Evolutionary conservation across 2,888 invertebrate genomes (phyloP).

Genomic region (Torymus tubicola): DNA sequence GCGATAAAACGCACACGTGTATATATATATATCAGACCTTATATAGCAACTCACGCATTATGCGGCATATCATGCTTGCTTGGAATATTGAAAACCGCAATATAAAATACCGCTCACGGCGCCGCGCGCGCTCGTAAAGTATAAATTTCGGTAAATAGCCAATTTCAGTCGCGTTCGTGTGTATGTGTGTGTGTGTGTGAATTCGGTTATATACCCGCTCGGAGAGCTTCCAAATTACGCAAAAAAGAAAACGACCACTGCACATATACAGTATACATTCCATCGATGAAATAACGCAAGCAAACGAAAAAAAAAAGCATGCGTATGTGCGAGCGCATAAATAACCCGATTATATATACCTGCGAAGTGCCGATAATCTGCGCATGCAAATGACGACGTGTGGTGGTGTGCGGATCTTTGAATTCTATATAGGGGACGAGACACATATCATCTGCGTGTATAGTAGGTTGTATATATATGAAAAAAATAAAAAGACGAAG

Average conservation of each 20-base stretch:
- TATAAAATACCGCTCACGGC: neutral
- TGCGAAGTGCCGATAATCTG: slow-evolving; percentile 55
- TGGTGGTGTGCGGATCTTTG: too few species aligned
- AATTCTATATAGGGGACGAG: slow-evolving; percentile 32
- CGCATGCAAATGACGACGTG: slow-evolving; percentile 50
- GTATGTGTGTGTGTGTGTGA: slow-evolving; percentile 2
- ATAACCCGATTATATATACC: slow-evolving; percentile 56
- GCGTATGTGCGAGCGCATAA: slow-evolving; percentile 43
- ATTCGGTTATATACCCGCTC: too few species aligned
- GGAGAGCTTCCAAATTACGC: slow-evolving; percentile 50
- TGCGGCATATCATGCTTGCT: too few species aligned
- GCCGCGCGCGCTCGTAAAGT: slow-evolving; percentile 24
- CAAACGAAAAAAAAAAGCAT: slow-evolving; percentile 4
- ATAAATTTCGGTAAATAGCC: slow-evolving; percentile 29
- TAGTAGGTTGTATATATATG: neutral
- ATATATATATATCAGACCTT: too few species aligned
- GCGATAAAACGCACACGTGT: too few species aligned
- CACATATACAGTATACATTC: slow-evolving; percentile 6
- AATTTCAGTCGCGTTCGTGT: neutral
- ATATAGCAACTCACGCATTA: too few species aligned
- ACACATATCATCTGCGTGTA: slow-evolving; percentile 7
- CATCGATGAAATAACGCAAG: neutral
- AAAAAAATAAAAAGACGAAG: slow-evolving; percentile 5
- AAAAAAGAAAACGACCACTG: neutral
- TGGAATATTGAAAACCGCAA: neutral